Evolutionary conservation across 2,113 vertebrate genomes (phyloP).

Genomic region (Pluvialis apricaria): DNA sequence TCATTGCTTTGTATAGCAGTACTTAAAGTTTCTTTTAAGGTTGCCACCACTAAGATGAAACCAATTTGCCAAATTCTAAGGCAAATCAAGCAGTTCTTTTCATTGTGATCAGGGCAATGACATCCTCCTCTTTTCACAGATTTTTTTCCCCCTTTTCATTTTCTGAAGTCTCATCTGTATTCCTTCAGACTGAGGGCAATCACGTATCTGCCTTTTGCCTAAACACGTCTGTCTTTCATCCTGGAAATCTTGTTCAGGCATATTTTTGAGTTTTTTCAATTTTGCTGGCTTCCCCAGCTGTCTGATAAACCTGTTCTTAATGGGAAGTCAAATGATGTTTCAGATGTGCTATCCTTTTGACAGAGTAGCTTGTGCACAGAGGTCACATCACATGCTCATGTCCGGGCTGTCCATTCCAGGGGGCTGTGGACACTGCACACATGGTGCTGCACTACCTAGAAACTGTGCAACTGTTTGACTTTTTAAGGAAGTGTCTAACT

Average conservation of each 20-base stretch:
- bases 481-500: not conserved
- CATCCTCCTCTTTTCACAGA: not conserved
- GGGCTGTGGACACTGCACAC: fast-evolving
- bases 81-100: not conserved
- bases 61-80: not conserved
- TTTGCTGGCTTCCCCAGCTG: not conserved
- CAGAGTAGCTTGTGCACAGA: not conserved
- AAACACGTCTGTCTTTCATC: not conserved
- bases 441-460: not conserved
- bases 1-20: not conserved
- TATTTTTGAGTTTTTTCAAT: not conserved
- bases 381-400: fast-evolving
- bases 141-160: not conserved
- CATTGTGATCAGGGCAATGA: not conserved
- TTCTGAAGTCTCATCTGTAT: not conserved
- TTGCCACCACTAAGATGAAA: not conserved
- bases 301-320: not conserved
- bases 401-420: not conserved
- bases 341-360: not conserved
- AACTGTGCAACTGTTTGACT: not conserved
- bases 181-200: not conserved
- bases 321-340: not conserved
- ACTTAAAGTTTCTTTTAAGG: not conserved
- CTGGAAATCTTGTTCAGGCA: not conserved
- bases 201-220: not conserved